phyloP scores from a whole-genome alignment of 2,888 invertebrate genomes.

The Parelbella ahira region DNA sequence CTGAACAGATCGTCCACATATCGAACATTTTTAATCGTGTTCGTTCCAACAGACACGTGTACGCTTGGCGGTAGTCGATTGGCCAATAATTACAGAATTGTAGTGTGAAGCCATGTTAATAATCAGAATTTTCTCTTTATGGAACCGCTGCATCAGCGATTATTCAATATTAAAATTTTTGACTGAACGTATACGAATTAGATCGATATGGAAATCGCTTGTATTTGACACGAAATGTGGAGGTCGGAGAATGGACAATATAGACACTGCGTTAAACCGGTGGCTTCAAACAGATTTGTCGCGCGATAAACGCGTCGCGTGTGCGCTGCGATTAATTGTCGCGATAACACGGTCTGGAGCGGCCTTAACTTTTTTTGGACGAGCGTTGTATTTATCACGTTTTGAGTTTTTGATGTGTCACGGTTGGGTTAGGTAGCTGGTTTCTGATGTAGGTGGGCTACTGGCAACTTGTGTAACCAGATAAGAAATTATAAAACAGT shows the following conservation, averaged over 20 bases:
- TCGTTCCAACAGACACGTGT: too few species aligned
- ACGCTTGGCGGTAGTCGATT: too few species aligned
- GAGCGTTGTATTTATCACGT: constrained; percentile 11
- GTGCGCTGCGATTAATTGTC: constrained; percentile 53
- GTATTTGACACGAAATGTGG: too few species aligned
- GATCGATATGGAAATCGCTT: too few species aligned
- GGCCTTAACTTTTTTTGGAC: constrained; percentile 34
- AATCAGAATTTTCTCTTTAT: too few species aligned
- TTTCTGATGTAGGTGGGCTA: constrained; percentile 2
- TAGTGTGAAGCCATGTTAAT: too few species aligned
- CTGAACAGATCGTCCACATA: neutral
- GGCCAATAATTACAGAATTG: too few species aligned
- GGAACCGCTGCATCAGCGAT: too few species aligned
- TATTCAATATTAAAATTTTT: too few species aligned
- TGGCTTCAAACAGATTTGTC: constrained; percentile 49
- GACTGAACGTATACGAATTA: too few species aligned
- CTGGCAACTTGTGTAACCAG: neutral
- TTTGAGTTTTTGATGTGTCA: constrained; percentile 28
- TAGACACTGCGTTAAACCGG: constrained; percentile 32
- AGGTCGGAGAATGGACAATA: too few species aligned
- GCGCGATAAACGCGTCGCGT: constrained; percentile 46
- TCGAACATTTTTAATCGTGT: too few species aligned
- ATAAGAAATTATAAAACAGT: constrained; percentile 1
- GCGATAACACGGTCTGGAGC: constrained; percentile 47
- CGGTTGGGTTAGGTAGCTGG: constrained; percentile 6